Percentiles rank a stretch among this genome's conserved stretches.
These are phyloP conservation scores for Australoheros scitulus DNA, from an alignment of 2,113 vertebrate species.

Conservation along the genomic window DNA sequence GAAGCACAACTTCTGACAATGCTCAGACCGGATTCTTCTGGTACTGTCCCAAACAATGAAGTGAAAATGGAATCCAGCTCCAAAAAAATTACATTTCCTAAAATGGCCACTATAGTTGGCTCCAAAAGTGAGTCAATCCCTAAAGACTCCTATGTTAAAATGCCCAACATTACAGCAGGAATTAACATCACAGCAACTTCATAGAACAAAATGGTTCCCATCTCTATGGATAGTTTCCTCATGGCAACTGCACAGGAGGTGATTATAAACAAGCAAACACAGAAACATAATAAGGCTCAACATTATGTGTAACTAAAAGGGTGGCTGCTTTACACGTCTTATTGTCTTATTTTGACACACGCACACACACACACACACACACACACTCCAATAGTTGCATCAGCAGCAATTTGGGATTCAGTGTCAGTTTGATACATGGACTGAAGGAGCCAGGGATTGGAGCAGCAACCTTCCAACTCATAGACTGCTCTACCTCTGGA, in stretches of 20 bases:
- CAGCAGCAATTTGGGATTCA: not conserved
- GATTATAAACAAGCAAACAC: no score
- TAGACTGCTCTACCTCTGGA: not conserved
- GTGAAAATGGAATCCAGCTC: rapidly evolving
- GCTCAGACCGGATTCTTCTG: not conserved
- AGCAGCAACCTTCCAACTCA: not conserved
- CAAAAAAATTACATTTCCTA: not conserved
- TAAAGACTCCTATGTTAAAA: not conserved
- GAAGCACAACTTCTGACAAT: not conserved
- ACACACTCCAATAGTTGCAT: no score
- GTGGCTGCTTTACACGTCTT: no score
- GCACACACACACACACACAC: no score
- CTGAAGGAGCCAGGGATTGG: not conserved
- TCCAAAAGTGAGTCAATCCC: not conserved
- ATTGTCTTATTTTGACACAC: no score
- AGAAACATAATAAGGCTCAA: no score
- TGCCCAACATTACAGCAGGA: no score
- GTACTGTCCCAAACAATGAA: not conserved
- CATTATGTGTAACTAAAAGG: no score
- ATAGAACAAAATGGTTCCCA: no score
- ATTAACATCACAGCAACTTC: no score
- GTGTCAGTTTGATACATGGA: not conserved
- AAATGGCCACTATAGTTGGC: not conserved
- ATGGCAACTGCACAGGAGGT: no score
- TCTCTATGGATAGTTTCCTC: no score